Evolutionary conservation across 1,140 invertebrate species (phyloP).

Genomic region (Lethrus apterus): DNA sequence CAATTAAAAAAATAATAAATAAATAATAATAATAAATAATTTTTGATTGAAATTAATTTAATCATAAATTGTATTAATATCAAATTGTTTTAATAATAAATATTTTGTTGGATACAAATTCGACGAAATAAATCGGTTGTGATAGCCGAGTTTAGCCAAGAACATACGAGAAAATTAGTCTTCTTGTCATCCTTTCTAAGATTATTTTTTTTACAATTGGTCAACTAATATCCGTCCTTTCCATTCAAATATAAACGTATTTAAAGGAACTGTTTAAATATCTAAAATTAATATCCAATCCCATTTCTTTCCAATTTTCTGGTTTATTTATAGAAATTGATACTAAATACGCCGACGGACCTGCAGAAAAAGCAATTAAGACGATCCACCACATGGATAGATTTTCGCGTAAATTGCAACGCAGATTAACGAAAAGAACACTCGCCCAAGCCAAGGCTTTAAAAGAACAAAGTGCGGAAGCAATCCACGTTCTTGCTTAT

Average conservation of each 20-base stretch:
- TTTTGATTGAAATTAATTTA: no score
- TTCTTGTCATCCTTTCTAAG: no score
- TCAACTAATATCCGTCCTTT: no score
- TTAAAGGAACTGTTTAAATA: neutral
- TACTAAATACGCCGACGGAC: constrained; percentile 16
- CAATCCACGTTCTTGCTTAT: constrained; percentile 65
- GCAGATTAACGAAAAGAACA: constrained; percentile 64
- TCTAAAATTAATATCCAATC: neutral
- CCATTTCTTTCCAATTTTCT: constrained; percentile 17
- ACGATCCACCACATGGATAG: constrained; percentile 68
- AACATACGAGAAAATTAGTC: no score
- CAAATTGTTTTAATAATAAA: neutral
- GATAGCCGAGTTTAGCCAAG: no score
- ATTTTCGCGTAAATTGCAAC: constrained; percentile 60
- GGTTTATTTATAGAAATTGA: constrained; percentile 11
- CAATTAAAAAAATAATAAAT: no score
- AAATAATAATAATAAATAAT: no score
- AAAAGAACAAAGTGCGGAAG: constrained; percentile 69
- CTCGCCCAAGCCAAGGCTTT: constrained; percentile 65
- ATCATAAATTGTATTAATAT: neutral
- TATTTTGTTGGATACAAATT: no score
- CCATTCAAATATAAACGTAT: neutral
- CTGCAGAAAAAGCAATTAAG: constrained; percentile 51
- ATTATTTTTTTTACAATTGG: no score
- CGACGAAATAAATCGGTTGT: no score